Conservation (phyloP, 2,888 invertebrate species). For the Hedychridium roseum region DNA sequence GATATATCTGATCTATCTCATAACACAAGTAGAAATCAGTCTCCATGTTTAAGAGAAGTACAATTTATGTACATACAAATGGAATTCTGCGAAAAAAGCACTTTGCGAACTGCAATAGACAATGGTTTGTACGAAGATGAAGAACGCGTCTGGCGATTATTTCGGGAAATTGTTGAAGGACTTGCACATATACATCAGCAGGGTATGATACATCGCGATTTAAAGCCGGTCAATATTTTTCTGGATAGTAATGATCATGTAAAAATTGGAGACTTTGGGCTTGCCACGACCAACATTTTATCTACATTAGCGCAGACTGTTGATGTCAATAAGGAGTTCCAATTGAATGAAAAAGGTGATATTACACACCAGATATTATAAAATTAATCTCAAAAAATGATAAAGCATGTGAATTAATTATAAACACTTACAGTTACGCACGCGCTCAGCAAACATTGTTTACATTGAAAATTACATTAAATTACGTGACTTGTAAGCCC, state of each 20-base stretch:
- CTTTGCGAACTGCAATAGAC: slow-evolving; percentile 89
- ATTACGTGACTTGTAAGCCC: no score
- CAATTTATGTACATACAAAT: slow-evolving; percentile 93
- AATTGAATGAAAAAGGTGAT: slow-evolving; percentile 48
- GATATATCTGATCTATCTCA: no score
- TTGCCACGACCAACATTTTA: slow-evolving; percentile 84
- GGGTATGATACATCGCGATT: slow-evolving; percentile 86
- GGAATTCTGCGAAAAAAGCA: slow-evolving; percentile 99
- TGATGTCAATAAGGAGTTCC: slow-evolving; percentile 47
- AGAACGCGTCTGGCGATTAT: slow-evolving; percentile 88
- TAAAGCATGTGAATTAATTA: no score
- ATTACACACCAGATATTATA: neutral
- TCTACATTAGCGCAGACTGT: slow-evolving; percentile 50
- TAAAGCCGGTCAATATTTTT: slow-evolving; percentile 94
- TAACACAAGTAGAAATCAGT: no score
- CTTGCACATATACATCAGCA: slow-evolving; percentile 92
- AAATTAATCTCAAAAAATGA: no score
- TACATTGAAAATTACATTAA: no score
- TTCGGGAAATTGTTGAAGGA: slow-evolving; percentile 93
- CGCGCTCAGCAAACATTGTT: no score
- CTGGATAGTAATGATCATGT: slow-evolving; percentile 93
- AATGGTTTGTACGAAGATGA: slow-evolving; percentile 78
- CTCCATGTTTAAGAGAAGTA: slow-evolving; percentile 64
- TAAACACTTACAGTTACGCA: no score
- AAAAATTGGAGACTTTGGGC: slow-evolving; percentile 97